These are phyloP conservation scores for Morelia viridis DNA, from an alignment of 2,797 vertebrate species.

Conservation along the genomic window DNA sequence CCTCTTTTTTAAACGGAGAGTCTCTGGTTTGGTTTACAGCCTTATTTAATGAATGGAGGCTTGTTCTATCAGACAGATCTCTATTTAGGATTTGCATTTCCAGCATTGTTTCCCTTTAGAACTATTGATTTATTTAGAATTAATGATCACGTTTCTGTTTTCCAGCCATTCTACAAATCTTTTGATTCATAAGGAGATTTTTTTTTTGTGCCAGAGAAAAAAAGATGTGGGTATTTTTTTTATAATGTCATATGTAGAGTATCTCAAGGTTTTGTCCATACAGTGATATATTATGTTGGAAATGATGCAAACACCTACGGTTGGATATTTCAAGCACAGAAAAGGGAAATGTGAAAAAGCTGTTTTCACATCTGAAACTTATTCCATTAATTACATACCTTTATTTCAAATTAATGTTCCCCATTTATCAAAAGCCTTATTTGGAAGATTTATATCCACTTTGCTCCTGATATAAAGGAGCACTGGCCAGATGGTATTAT, in stretches of 20 bases:
- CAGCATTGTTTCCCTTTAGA: not conserved
- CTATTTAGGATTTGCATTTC: not conserved
- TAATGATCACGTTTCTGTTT: not conserved
- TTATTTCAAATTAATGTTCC: not conserved
- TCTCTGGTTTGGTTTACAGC: not conserved
- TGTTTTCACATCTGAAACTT: not conserved
- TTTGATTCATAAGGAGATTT: not conserved
- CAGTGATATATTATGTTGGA: not conserved
- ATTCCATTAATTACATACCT: constrained; percentile 26
- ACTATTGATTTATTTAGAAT: not conserved
- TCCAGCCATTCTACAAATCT: not conserved
- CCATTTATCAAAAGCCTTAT: not conserved
- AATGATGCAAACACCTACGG: not conserved
- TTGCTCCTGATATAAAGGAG: not conserved
- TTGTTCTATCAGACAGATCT: accelerated
- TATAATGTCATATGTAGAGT: not conserved
- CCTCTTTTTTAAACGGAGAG: not conserved
- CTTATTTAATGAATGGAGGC: not conserved
- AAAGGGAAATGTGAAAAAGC: not conserved
- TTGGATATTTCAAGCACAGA: not conserved
- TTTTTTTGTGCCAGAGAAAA: not conserved
- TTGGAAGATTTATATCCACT: not conserved
- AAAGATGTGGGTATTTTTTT: not conserved
- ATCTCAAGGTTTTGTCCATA: not conserved
- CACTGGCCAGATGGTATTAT: not conserved